A percentile compares a stretch with the other conserved stretches of the same genome.
These are phyloP conservation scores for Lysandra coridon DNA, from an alignment of 2,888 invertebrate species.

Conservation along the genomic window DNA sequence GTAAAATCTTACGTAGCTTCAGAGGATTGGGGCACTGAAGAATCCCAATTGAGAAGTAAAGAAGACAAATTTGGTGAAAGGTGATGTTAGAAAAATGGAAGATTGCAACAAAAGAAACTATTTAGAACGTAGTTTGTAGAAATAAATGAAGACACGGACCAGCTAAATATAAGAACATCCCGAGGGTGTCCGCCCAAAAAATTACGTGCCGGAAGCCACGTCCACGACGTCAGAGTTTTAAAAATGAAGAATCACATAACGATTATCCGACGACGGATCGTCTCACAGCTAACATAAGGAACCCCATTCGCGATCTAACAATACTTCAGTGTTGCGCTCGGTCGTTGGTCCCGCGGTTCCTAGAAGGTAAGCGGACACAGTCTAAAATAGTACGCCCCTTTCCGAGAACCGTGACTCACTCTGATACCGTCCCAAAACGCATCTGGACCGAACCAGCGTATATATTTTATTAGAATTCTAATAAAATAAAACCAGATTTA, in stretches of 20 bases:
- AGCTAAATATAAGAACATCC: not conserved
- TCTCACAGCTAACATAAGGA: constrained; percentile 63
- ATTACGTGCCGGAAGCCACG: not conserved
- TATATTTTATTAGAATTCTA: constrained; percentile 29
- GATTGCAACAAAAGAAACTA: not conserved
- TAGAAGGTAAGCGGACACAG: constrained; percentile 80
- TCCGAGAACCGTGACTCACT: constrained; percentile 73
- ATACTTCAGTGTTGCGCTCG: constrained; percentile 71
- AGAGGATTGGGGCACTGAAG: not conserved
- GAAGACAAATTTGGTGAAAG: not conserved
- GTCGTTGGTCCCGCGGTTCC: constrained; percentile 78
- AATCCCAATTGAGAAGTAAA: not conserved
- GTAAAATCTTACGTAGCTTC: not conserved
- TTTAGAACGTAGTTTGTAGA: not conserved
- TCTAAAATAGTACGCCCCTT: constrained; percentile 77
- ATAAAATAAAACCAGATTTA: constrained; percentile 28
- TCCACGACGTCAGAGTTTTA: not conserved
- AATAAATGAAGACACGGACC: not conserved
- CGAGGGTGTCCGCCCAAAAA: not conserved
- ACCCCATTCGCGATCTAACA: constrained; percentile 75
- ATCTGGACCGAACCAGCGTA: constrained; percentile 57
- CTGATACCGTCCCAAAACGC: constrained; percentile 68
- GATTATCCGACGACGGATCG: constrained; percentile 52
- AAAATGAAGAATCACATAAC: not conserved
- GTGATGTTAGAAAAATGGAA: too few relatives aligned